These are phyloP conservation scores for Lucifuga dentata DNA, from an alignment of 2,113 vertebrate species.

Conservation along the genomic window DNA sequence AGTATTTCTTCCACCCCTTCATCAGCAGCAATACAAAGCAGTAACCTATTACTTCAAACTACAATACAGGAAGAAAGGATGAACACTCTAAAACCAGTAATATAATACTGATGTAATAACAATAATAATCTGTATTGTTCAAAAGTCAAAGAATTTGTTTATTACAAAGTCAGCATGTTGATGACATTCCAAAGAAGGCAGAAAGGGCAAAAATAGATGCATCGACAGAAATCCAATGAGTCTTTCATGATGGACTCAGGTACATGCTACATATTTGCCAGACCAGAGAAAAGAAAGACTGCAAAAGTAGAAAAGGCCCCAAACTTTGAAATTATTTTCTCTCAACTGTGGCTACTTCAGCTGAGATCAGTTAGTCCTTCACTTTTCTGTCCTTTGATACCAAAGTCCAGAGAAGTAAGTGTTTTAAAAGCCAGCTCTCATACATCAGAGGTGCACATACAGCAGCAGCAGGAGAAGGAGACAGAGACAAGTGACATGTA, in stretches of 20 bases:
- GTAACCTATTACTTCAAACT: too few species aligned
- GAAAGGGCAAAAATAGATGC: slow-evolving; percentile 43
- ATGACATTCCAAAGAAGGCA: slow-evolving; percentile 71
- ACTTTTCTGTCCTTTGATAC: neutral
- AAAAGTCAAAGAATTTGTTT: slow-evolving; percentile 74
- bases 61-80: too few species aligned
- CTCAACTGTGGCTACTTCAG: slow-evolving; percentile 9
- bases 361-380: neutral
- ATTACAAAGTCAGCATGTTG: slow-evolving; percentile 83
- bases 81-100: too few species aligned
- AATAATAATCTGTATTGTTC: neutral
- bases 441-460: neutral
- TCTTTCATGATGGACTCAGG: slow-evolving; percentile 48
- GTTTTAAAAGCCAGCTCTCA: neutral
- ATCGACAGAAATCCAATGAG: slow-evolving; percentile 49
- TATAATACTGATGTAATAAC: neutral
- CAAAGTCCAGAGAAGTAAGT: neutral
- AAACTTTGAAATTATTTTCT: slow-evolving; percentile 13
- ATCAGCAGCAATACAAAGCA: too few species aligned
- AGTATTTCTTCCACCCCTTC: too few species aligned
- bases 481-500: slow-evolving; percentile 27
- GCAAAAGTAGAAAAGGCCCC: slow-evolving; percentile 18
- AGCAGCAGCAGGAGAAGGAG: slow-evolving; percentile 12
- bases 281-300: slow-evolving; percentile 10
- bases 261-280: slow-evolving; percentile 69